These are phyloP conservation scores for Triops longicaudatus DNA, from an alignment of 1,140 invertebrate species.

Conservation along the genomic window DNA sequence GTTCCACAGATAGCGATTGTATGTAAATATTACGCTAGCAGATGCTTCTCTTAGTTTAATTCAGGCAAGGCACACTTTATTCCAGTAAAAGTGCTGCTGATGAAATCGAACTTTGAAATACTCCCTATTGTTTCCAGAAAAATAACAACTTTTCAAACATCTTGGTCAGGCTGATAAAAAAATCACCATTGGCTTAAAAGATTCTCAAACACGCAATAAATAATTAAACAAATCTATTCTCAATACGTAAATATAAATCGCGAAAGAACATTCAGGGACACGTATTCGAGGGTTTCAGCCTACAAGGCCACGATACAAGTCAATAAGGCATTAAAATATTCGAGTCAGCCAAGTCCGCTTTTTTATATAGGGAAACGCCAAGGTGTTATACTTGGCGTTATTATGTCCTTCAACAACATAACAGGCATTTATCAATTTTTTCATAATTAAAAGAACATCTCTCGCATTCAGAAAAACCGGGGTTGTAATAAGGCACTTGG, in stretches of 20 bases:
- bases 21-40: neutral
- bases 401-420: neutral
- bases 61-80: neutral
- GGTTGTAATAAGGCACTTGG: neutral
- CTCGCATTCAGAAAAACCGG: neutral
- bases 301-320: neutral
- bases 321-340: neutral
- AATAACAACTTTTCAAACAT: neutral
- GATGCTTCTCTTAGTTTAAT: neutral
- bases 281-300: neutral
- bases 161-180: neutral
- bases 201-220: neutral
- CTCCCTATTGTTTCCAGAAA: neutral
- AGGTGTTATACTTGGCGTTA: neutral
- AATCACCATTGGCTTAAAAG: neutral
- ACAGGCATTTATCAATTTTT: neutral
- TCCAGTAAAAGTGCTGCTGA: neutral
- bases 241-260: constrained; percentile 2
- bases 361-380: neutral
- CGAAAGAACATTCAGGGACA: neutral
- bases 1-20: constrained; percentile 9
- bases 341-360: neutral
- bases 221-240: constrained; percentile 9
- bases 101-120: neutral
- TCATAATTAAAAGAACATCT: neutral